These are phyloP conservation scores for Syritta pipiens DNA, from an alignment of 2,888 invertebrate genomes.

Conservation along the genomic window DNA sequence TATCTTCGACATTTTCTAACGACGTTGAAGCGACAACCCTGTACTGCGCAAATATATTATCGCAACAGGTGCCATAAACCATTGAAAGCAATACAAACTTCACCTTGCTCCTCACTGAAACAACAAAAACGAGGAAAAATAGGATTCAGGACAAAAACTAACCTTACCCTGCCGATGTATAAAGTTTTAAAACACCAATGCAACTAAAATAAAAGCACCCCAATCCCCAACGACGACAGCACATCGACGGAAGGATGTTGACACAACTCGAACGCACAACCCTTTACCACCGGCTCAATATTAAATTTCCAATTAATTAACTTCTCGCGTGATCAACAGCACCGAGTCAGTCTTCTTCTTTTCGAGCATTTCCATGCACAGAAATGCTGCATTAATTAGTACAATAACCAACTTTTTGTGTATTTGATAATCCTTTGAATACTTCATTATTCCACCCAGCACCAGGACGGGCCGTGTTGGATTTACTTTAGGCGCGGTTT, in stretches of 20 bases:
- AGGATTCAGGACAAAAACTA: too few species aligned
- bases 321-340: conserved; percentile 57
- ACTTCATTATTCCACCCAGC: conserved; percentile 45
- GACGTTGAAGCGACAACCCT: too few species aligned
- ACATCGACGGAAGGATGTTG: conserved; percentile 11
- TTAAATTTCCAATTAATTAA: conserved; percentile 69
- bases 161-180: too few species aligned
- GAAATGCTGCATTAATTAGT: conserved; percentile 67
- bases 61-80: too few species aligned
- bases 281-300: conserved; percentile 55
- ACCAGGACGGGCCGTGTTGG: conserved; percentile 6
- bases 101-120: too few species aligned
- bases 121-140: too few species aligned
- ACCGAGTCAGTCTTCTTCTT: conserved; percentile 28
- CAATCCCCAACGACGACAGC: too few species aligned
- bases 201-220: too few species aligned
- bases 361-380: conserved; percentile 44
- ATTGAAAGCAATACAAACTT: too few species aligned
- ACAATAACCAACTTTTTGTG: conserved; percentile 52
- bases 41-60: too few species aligned
- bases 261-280: conserved; percentile 54
- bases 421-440: conserved; percentile 67
- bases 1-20: too few species aligned
- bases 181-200: too few species aligned
- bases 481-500: conserved; percentile 35